These are phyloP conservation scores for Gortyna flavago DNA, from an alignment of 2,888 invertebrate genomes.

Conservation along the genomic window DNA sequence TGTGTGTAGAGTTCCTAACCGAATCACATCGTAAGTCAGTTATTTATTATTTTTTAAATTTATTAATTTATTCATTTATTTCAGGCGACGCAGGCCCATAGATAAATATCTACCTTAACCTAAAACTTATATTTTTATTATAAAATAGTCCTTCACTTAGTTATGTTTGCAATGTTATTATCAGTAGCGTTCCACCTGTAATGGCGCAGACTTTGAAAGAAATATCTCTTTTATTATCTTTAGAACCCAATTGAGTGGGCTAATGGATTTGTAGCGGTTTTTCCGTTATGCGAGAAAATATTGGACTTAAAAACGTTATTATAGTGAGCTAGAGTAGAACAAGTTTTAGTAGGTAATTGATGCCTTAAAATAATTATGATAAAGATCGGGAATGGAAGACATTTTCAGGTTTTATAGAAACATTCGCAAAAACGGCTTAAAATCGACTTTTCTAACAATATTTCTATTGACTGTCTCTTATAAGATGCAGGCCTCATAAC, in stretches of 20 bases:
- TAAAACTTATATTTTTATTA: no score
- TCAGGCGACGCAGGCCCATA: no score
- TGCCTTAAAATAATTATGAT: background rate
- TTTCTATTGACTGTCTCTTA: background rate
- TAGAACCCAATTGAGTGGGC: background rate
- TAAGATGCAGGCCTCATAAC: no score
- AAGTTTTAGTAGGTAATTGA: background rate
- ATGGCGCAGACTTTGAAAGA: background rate
- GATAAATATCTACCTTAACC: no score
- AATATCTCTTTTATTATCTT: background rate
- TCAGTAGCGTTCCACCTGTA: background rate
- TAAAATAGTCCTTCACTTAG: no score
- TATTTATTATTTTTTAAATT: no score
- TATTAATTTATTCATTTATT: no score
- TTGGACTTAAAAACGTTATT: background rate
- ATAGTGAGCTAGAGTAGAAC: no score
- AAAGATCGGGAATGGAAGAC: background rate
- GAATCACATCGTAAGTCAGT: slow-evolving; percentile 69
- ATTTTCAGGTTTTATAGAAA: background rate
- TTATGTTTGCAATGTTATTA: slow-evolving; percentile 17
- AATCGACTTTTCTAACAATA: background rate
- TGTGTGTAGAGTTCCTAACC: slow-evolving; percentile 33
- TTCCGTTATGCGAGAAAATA: background rate
- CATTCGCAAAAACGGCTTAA: background rate
- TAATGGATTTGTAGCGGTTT: background rate